phyloP scores from a whole-genome alignment of 1,140 invertebrate species.

The Drosophila nasuta region DNA sequence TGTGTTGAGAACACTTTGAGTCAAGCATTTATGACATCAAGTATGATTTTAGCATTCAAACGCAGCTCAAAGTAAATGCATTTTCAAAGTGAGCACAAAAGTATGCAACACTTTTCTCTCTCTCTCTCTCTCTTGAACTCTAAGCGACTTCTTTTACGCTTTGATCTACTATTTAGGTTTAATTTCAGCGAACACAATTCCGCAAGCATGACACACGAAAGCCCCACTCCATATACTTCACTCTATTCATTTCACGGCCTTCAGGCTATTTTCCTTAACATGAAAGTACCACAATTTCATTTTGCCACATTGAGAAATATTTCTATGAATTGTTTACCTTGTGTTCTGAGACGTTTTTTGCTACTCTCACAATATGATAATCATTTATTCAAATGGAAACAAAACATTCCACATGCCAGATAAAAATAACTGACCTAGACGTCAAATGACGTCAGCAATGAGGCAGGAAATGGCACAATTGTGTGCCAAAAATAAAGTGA shows the following conservation, averaged over 20 bases:
- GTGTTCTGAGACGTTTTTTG: neutral
- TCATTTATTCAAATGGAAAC: constrained; percentile 1
- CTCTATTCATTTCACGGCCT: neutral
- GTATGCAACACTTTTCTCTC: constrained; percentile 17
- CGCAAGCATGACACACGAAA: neutral
- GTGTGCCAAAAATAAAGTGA: constrained; percentile 29
- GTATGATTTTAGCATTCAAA: constrained; percentile 69
- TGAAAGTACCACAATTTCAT: neutral
- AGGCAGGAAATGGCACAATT: constrained; percentile 2
- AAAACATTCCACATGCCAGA: neutral
- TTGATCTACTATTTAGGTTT: neutral
- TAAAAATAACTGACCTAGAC: constrained; percentile 2
- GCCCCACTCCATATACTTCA: neutral
- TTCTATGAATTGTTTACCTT: constrained; percentile 2
- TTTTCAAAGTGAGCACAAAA: constrained; percentile 57
- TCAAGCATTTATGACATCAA: constrained; percentile 60
- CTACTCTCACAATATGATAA: neutral
- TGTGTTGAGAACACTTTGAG: constrained; percentile 41
- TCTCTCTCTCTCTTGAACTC: neutral
- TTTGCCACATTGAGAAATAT: neutral
- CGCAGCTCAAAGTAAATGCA: constrained; percentile 63
- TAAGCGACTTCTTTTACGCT: no score
- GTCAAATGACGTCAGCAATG: constrained; percentile 24
- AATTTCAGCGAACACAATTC: neutral
- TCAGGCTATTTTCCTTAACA: neutral